Evolutionary conservation across 1,140 invertebrate species (phyloP).

Genomic region (Globodera ellingtonae): DNA sequence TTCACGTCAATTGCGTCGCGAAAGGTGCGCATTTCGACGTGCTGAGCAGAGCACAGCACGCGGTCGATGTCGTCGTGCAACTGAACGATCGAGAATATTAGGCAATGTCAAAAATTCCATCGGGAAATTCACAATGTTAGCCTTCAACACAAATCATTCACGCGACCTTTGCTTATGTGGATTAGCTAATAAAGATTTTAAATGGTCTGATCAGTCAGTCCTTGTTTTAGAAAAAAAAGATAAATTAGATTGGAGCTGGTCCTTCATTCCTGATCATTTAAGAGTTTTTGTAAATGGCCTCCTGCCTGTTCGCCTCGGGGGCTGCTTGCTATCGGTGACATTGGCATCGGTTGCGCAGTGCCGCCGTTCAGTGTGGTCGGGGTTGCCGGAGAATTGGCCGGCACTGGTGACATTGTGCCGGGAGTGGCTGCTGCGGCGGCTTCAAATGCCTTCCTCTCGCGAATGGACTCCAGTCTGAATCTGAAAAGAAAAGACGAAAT

Average conservation of each 20-base stretch:
- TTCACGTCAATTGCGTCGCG: conserved; percentile 65
- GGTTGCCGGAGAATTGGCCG: background rate
- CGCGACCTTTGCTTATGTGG: no score
- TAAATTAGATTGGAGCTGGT: no score
- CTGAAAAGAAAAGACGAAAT: background rate
- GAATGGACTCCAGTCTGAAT: conserved; percentile 1
- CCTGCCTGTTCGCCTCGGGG: conserved; percentile 1
- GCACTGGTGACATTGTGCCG: background rate
- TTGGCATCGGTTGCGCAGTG: conserved; percentile 31
- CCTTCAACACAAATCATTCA: no score
- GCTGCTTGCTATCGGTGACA: conserved; percentile 18
- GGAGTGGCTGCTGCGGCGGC: background rate
- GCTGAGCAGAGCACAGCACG: conserved; percentile 49
- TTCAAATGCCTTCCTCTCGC: conserved; percentile 29
- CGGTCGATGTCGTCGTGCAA: conserved; percentile 29
- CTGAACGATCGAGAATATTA: background rate
- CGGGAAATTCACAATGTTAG: no score
- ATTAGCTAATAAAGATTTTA: no score
- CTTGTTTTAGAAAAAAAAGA: no score
- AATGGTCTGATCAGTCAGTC: no score
- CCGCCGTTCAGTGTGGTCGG: conserved; percentile 26
- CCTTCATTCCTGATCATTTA: no score
- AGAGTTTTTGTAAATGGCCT: no score
- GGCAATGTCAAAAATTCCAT: background rate
- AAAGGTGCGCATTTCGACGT: conserved; percentile 60